Percentiles rank a stretch among this genome's conserved stretches.
These are phyloP conservation scores for Nicator chloris DNA, from an alignment of 2,113 vertebrate species.

Conservation along the genomic window DNA sequence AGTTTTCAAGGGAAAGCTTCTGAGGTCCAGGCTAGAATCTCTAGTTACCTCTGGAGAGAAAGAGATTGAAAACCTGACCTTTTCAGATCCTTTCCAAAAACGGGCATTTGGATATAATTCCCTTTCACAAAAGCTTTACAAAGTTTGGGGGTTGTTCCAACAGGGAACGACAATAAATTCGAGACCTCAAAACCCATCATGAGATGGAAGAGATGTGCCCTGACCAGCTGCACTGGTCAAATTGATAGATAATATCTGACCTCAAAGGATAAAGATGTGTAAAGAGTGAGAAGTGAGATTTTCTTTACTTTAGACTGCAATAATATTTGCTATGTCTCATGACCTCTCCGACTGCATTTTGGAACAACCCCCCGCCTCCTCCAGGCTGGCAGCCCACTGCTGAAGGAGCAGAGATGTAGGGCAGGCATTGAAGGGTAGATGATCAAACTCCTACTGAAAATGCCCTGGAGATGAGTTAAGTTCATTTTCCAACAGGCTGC, in stretches of 20 bases:
- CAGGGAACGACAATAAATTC: constrained; percentile 26
- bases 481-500: background rate
- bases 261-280: constrained; percentile 28
- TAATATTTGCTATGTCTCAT: constrained; percentile 1
- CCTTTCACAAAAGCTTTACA: constrained; percentile 42
- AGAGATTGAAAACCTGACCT: constrained; percentile 59
- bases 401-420: constrained; percentile 8
- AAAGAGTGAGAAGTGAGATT: background rate
- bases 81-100: constrained; percentile 50
- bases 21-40: constrained; percentile 22
- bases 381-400: background rate
- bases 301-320: constrained; percentile 3
- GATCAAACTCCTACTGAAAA: constrained; percentile 20
- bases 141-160: constrained; percentile 39
- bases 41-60: constrained; percentile 41
- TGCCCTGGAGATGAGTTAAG: constrained; percentile 36
- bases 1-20: constrained; percentile 50
- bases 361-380: background rate
- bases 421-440: constrained; percentile 5
- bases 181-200: constrained; percentile 1
- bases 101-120: constrained; percentile 44
- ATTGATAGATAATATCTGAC: constrained; percentile 25
- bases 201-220: constrained; percentile 42
- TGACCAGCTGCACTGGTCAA: constrained; percentile 24
- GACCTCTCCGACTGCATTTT: background rate